phyloP scores from a whole-genome alignment of 2,888 invertebrate species.

The Himalopsyche kuldschensis region DNA sequence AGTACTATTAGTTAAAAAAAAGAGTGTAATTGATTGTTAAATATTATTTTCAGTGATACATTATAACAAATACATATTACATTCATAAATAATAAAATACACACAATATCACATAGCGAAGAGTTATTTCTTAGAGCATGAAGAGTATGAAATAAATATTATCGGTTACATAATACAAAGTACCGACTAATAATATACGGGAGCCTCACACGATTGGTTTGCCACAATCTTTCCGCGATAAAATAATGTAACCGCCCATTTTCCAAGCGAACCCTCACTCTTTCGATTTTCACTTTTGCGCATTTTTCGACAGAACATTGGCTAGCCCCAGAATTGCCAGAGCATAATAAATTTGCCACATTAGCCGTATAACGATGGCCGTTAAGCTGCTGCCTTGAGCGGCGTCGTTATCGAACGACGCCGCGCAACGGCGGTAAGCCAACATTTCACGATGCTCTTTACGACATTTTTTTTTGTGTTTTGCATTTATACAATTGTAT shows the following conservation, averaged over 20 bases:
- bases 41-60: no score
- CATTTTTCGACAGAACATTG: neutral
- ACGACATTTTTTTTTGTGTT: no score
- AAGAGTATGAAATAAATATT: no score
- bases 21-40: no score
- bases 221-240: neutral
- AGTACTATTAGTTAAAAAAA: no score
- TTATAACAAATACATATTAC: no score
- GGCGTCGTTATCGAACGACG: conserved; percentile 27
- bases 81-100: no score
- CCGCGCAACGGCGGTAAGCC: neutral
- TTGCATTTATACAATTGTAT: no score
- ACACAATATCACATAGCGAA: no score
- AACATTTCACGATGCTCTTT: neutral
- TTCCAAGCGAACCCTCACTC: neutral
- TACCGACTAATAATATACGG: no score
- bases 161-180: no score
- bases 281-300: neutral
- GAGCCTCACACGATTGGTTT: neutral
- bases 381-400: conserved; percentile 35
- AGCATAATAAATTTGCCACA: conserved; percentile 39
- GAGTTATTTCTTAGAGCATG: no score
- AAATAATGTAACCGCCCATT: neutral
- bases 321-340: conserved; percentile 28
- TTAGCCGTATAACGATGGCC: conserved; percentile 38